Evolutionary conservation across 2,888 invertebrate species (phyloP).

Genomic region (Brachypalpus laphriformis): DNA sequence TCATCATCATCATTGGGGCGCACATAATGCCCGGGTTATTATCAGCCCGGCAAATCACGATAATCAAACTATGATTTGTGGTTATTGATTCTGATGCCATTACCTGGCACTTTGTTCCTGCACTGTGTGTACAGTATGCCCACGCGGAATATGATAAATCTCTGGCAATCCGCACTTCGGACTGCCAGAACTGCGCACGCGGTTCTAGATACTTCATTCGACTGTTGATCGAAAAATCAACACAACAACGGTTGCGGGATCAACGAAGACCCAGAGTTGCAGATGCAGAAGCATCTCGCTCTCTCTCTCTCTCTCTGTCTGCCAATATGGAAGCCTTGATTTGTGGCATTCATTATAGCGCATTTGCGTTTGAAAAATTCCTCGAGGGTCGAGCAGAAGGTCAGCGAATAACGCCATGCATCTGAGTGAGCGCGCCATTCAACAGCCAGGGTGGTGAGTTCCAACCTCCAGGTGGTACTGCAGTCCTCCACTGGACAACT

Average conservation of each 20-base stretch:
- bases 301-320: too few species aligned
- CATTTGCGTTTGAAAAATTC: constrained; percentile 69
- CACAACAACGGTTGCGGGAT: constrained; percentile 40
- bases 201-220: constrained; percentile 46
- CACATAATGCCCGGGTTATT: constrained; percentile 50
- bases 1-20: constrained; percentile 44
- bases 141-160: constrained; percentile 69
- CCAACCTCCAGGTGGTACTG: constrained; percentile 58
- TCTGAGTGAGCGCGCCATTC: constrained; percentile 41
- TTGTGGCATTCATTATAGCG: constrained; percentile 69
- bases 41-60: constrained; percentile 66
- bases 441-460: constrained; percentile 62
- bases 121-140: constrained; percentile 36
- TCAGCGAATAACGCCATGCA: too few species aligned
- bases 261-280: constrained; percentile 15
- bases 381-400: constrained; percentile 68
- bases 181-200: constrained; percentile 19
- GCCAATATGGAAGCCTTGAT: constrained; percentile 68
- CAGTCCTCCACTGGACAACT: constrained; percentile 52
- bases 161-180: constrained; percentile 54
- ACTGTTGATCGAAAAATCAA: constrained; percentile 63
- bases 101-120: constrained; percentile 71
- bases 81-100: constrained; percentile 74
- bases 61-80: constrained; percentile 74
- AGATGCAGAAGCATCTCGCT: background rate